Evolutionary conservation across 1,140 invertebrate genomes (phyloP), one percentile per base, ranked within the genome.

Genomic region (Polypedilum vanderplanki): DNA sequence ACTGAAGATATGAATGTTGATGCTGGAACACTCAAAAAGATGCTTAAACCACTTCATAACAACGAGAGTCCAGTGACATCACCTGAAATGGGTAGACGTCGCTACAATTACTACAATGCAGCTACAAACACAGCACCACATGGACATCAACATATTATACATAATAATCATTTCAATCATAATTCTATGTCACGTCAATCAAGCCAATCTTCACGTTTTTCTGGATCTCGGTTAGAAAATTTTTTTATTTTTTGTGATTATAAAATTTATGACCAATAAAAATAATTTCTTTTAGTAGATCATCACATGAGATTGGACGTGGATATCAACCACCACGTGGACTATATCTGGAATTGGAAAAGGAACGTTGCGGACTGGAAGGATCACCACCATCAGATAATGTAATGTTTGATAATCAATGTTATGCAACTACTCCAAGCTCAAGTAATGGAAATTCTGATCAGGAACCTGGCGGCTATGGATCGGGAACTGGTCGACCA

Each of bases 361-460:
- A 90, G 74, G 87, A 88, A 83, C 86, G 86, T 75, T 86, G 85
- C 81, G 87, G 87, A 82, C 87, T 88, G 81, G 93, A 94, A 80
- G 86, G 90, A 77, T 95, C 93, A 7, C 93, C 93, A 75, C 92
- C 93, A 2, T 95, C 93, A 73, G 93, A 96, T 83, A 94, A 95
- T 83, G 92, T 94, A 33, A 90, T 95, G 82, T 96, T 95, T 83
- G 94, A 96, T 86, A 94, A 95, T 84, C 93, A 94, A 80, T 95
- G 93, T 84, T 96, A 96, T 84, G 93, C 93, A 15, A 95, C 93
- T 12, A 96, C 93, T 41, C 93, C 94, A 17, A 94, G 93, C 78
- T 95, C 93, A 24, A 94, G 92, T 79, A 94, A 94, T 78, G 93
- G 93, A 46, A 94, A 94, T 84, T 93, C 92, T 46, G 93, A 94